These are phyloP conservation scores for Trypoxylon attenuatum DNA, from an alignment of 2,888 invertebrate genomes.

Conservation along the genomic window DNA sequence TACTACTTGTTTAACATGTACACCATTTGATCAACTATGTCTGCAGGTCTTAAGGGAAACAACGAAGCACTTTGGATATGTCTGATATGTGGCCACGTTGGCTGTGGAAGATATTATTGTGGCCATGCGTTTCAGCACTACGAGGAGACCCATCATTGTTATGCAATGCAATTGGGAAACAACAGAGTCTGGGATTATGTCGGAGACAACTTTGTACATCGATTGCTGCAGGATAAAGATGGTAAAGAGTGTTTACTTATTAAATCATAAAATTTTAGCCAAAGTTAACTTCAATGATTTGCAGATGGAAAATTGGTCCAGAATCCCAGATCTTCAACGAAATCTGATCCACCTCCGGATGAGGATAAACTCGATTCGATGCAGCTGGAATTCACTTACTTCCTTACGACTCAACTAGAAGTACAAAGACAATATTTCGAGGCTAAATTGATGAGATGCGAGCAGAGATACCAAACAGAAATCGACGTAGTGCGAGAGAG, in stretches of 20 bases:
- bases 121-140: conserved; percentile 98
- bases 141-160: conserved; percentile 96
- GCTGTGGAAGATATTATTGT: conserved; percentile 92
- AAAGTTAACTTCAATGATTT: not conserved
- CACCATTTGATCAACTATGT: conserved; percentile 45
- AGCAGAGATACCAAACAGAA: conserved; percentile 75
- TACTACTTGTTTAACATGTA: not conserved
- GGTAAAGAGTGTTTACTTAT: conserved; percentile 67
- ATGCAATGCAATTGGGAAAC: conserved; percentile 96
- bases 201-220: conserved; percentile 97
- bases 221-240: conserved; percentile 97
- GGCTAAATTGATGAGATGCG: conserved; percentile 80
- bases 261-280: not conserved
- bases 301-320: conserved; percentile 87
- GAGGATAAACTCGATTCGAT: conserved; percentile 95
- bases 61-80: conserved; percentile 98
- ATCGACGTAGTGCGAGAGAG: conserved; percentile 77
- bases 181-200: conserved; percentile 99
- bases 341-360: conserved; percentile 78
- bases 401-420: conserved; percentile 96
- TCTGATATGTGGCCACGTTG: conserved; percentile 98
- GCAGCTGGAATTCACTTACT: conserved; percentile 96
- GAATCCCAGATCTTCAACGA: conserved; percentile 75
- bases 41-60: conserved; percentile 75
- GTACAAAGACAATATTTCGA: conserved; percentile 95